Evolutionary conservation across 2,888 invertebrate species (phyloP).

Genomic region (Tipula unca): DNA sequence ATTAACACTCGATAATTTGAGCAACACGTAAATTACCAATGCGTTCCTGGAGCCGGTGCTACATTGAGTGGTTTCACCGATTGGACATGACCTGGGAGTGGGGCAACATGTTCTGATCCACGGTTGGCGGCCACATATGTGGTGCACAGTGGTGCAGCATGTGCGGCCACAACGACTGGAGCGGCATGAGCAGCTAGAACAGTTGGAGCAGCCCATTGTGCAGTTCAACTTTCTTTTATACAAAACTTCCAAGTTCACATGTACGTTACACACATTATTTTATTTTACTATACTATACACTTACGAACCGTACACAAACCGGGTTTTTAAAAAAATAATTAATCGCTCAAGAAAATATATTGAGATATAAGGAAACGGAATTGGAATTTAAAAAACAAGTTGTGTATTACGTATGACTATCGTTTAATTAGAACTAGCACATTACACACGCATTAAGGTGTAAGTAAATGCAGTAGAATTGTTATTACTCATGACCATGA

Average conservation of each 20-base stretch:
- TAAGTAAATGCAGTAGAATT: no score
- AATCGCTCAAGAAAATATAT: neutral
- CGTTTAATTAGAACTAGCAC: no score
- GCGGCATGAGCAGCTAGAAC: slow-evolving; percentile 25
- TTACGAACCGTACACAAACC: no score
- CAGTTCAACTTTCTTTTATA: no score
- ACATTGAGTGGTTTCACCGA: neutral
- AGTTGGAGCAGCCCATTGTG: slow-evolving; percentile 36
- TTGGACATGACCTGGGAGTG: neutral
- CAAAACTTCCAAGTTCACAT: no score
- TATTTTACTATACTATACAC: no score
- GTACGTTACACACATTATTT: no score
- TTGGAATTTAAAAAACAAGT: no score
- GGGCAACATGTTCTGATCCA: slow-evolving; percentile 9
- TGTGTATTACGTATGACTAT: no score
- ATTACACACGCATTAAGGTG: no score
- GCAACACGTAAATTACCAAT: slow-evolving; percentile 35
- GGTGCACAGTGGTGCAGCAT: neutral
- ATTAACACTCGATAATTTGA: slow-evolving; percentile 25
- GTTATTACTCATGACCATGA: no score
- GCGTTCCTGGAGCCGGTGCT: slow-evolving; percentile 24
- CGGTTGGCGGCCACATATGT: slow-evolving; percentile 9
- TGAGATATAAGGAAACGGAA: neutral
- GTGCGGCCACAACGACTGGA: slow-evolving; percentile 26
- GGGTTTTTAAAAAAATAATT: no score